Percentiles rank a stretch among this genome's conserved stretches.
Conservation (phyloP, 2,888 invertebrate genomes). For the Catocala sponsa region DNA sequence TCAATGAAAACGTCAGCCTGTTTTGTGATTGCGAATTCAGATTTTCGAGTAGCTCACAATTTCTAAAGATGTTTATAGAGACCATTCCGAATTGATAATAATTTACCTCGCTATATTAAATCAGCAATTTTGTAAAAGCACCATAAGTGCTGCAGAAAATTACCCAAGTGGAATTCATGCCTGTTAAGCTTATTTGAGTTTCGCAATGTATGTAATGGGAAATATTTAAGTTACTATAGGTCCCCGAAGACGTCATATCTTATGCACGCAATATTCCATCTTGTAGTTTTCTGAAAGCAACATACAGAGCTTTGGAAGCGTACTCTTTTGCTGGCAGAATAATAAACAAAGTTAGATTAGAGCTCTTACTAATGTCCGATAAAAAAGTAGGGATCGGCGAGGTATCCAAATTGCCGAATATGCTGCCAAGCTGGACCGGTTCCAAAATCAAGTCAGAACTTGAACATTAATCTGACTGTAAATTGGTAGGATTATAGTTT, state of each 20-base stretch:
- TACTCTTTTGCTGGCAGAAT: constrained; percentile 13
- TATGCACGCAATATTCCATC: constrained; percentile 23
- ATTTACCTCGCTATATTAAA: constrained; percentile 40
- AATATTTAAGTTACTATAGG: constrained; percentile 41
- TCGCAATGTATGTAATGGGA: constrained; percentile 32
- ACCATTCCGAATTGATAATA: constrained; percentile 41
- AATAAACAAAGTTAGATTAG: constrained; percentile 52
- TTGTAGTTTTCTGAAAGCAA: constrained; percentile 15
- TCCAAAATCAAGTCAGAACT: constrained; percentile 67
- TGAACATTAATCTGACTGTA: constrained; percentile 65
- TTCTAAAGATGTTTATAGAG: constrained; percentile 43
- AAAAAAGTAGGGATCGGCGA: constrained; percentile 61
- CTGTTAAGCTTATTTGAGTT: constrained; percentile 40
- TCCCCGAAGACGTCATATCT: constrained; percentile 20
- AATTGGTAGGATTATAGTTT: constrained; percentile 70
- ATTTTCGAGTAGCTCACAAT: constrained; percentile 31
- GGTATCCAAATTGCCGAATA: constrained; percentile 67
- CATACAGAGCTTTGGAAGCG: constrained; percentile 21
- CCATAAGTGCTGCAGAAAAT: constrained; percentile 35
- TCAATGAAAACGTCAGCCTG: constrained; percentile 50
- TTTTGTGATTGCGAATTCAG: constrained; percentile 46
- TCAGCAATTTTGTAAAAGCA: constrained; percentile 41
- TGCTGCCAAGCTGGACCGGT: constrained; percentile 71
- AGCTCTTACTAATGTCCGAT: constrained; percentile 60
- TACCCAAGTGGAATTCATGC: constrained; percentile 40